Evolutionary conservation across 2,888 invertebrate genomes (phyloP).

Genomic region (Diaprepes abbreviatus): DNA sequence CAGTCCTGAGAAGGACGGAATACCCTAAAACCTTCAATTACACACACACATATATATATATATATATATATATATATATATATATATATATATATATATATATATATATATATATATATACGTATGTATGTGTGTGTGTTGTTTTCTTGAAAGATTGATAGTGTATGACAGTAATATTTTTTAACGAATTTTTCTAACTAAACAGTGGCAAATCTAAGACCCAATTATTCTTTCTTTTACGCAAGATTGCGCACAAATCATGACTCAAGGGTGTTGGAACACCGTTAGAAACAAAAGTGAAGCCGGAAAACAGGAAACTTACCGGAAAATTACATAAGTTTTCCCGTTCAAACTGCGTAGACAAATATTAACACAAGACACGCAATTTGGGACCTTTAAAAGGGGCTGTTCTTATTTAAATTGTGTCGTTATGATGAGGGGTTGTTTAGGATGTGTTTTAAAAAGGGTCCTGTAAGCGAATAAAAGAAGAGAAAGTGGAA

Average conservation of each 20-base stretch:
- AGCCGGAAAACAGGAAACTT: slow-evolving; percentile 44
- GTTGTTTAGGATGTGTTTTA: slow-evolving; percentile 27
- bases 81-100: too few relatives aligned
- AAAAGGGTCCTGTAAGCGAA: slow-evolving; percentile 12
- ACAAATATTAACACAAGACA: slow-evolving; percentile 50
- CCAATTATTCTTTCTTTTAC: slow-evolving; percentile 39
- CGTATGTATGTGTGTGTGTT: too few relatives aligned
- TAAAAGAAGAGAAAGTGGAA: slow-evolving; percentile 13
- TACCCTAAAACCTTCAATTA: too few relatives aligned
- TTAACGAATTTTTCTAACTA: too few relatives aligned
- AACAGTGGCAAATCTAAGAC: slow-evolving; percentile 18
- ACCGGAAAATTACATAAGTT: slow-evolving; percentile 48
- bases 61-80: too few relatives aligned
- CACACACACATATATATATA: too few relatives aligned
- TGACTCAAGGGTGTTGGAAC: slow-evolving; percentile 32
- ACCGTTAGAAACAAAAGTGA: slow-evolving; percentile 36
- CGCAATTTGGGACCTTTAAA: slow-evolving; percentile 46
- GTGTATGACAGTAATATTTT: too few relatives aligned
- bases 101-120: too few relatives aligned
- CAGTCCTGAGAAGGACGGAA: too few relatives aligned
- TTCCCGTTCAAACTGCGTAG: slow-evolving; percentile 43
- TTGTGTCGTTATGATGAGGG: slow-evolving; percentile 40
- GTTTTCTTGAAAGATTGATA: too few relatives aligned
- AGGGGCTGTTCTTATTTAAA: slow-evolving; percentile 45
- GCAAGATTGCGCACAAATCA: slow-evolving; percentile 40